These are phyloP conservation scores for Caerostris darwini DNA, from an alignment of 1,140 invertebrate species.

Conservation along the genomic window DNA sequence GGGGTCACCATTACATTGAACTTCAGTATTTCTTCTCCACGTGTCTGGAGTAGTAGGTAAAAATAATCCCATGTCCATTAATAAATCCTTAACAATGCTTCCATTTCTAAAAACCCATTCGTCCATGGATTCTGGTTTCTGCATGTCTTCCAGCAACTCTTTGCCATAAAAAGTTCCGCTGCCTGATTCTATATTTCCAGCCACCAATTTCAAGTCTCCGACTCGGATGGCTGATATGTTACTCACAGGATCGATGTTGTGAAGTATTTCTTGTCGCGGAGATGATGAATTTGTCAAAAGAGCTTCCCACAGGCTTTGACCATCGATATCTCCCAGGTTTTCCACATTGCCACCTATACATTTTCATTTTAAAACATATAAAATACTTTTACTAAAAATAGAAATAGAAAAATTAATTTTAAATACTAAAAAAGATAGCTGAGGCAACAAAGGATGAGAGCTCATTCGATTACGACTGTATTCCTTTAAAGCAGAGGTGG, in stretches of 20 bases:
- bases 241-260: conserved; percentile 84
- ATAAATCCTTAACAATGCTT: not conserved
- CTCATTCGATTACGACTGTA: too few relatives aligned
- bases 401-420: too few relatives aligned
- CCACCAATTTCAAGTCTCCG: conserved; percentile 91
- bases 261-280: conserved; percentile 87
- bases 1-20: not conserved
- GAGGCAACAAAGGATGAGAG: too few relatives aligned
- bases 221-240: conserved; percentile 85
- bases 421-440: too few relatives aligned
- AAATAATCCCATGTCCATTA: not conserved
- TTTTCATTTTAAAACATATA: not conserved
- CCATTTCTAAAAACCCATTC: conserved; percentile 14
- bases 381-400: not conserved
- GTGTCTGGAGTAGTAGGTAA: not conserved
- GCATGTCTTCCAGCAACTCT: conserved; percentile 83
- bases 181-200: conserved; percentile 79
- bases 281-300: conserved; percentile 86
- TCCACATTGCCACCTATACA: conserved; percentile 81
- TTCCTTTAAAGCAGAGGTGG: too few relatives aligned
- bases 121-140: not conserved
- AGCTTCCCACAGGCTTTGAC: conserved; percentile 88
- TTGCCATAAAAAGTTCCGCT: not conserved
- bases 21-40: not conserved
- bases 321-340: conserved; percentile 86